These are phyloP conservation scores for Drosophila micromelanica DNA, from an alignment of 1,140 invertebrate genomes.

Conservation along the genomic window DNA sequence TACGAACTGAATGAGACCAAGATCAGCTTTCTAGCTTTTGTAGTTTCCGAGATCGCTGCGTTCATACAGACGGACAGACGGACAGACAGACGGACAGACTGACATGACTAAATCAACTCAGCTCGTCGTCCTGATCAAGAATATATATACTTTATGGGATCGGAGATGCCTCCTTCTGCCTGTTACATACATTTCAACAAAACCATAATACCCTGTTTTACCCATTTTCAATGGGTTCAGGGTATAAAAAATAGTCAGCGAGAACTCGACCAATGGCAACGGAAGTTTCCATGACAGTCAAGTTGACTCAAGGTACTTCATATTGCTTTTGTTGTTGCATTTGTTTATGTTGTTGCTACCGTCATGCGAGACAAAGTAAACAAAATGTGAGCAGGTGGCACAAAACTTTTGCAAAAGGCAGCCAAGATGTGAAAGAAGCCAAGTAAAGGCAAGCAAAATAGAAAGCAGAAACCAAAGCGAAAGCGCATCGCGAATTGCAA, in stretches of 20 bases:
- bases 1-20: too few relatives aligned
- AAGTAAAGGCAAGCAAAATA: conserved; percentile 8
- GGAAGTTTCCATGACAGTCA: conserved; percentile 61
- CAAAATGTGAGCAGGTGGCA: conserved; percentile 49
- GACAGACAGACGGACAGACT: too few relatives aligned
- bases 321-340: conserved; percentile 14
- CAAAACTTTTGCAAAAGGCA: conserved; percentile 51
- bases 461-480: conserved; percentile 49
- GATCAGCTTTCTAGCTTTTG: too few relatives aligned
- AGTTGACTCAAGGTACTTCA: conserved; percentile 32
- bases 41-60: too few relatives aligned
- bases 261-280: conserved; percentile 32
- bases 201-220: too few relatives aligned
- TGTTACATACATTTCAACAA: too few relatives aligned
- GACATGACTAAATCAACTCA: too few relatives aligned
- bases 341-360: conserved; percentile 27
- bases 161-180: too few relatives aligned
- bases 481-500: conserved; percentile 75
- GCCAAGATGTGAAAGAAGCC: conserved; percentile 3
- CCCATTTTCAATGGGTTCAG: too few relatives aligned
- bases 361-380: conserved; percentile 56
- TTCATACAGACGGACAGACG: too few relatives aligned
- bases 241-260: conserved; percentile 11
- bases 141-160: too few relatives aligned
- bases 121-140: too few relatives aligned